Conservation (phyloP, 2,888 invertebrate species). For the Drosophila birchii region DNA sequence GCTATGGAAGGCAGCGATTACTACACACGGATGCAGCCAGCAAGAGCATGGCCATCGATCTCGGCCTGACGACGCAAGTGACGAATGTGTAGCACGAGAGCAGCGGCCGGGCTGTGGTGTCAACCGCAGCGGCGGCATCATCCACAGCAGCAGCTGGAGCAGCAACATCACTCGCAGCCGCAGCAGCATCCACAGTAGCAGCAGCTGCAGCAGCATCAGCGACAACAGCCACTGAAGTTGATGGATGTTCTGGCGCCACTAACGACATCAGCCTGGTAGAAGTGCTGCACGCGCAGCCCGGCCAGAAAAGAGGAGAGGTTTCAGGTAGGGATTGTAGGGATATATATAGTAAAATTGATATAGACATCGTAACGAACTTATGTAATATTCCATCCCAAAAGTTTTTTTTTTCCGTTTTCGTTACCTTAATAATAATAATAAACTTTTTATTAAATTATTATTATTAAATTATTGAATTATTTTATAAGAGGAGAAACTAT, state of each 20-base stretch:
- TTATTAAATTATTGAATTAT: no score
- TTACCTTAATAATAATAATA: no score
- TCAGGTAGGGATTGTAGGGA: not conserved
- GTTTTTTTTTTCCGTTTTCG: no score
- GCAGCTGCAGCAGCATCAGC: slow-evolving; percentile 34
- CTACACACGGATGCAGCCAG: slow-evolving; percentile 76
- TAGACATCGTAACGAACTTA: no score
- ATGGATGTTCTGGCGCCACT: slow-evolving; percentile 63
- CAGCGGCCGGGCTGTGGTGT: slow-evolving; percentile 53
- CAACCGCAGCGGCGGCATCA: slow-evolving; percentile 49
- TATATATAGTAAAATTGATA: not conserved
- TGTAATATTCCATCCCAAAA: no score
- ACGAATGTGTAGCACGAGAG: slow-evolving; percentile 85
- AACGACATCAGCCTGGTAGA: slow-evolving; percentile 75
- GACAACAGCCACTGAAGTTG: slow-evolving; percentile 54
- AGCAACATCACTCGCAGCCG: slow-evolving; percentile 23
- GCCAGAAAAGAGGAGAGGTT: slow-evolving; percentile 10
- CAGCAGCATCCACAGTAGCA: not conserved
- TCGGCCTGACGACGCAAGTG: slow-evolving; percentile 83
- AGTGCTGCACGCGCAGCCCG: slow-evolving; percentile 50
- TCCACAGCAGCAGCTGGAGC: slow-evolving; percentile 43
- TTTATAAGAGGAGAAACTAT: no score
- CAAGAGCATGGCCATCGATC: slow-evolving; percentile 76
- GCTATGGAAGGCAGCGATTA: slow-evolving; percentile 69
- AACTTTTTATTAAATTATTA: no score